Base-by-base conservation (phyloP, 2,888 invertebrate genomes). In the Idaea straminata region DNA sequence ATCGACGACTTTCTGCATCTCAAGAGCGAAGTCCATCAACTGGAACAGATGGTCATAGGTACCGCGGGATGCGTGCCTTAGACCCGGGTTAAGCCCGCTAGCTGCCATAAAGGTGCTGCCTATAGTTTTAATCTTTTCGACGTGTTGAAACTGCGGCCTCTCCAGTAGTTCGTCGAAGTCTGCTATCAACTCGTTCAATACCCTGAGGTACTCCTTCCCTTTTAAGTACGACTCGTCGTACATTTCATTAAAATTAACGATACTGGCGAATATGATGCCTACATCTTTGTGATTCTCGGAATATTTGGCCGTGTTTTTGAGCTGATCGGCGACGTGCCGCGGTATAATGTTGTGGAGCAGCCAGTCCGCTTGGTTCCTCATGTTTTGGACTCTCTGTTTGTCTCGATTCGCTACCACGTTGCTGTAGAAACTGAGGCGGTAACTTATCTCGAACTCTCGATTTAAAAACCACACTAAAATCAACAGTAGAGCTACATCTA, bases 71-170 rank as follows among this genome's bases (percentile, higher is more conserved):
- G 94, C 92, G 34, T 94, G 94, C 4, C 98, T 94, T 76, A 96
- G 93, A 67, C 94, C 94, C 0, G 98, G 97, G 88, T 99, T 98
- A 66, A 99, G 92, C 0, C 99, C 99, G 68, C 98, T 97, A 0
- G 99, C 99, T 0, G 98, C 99, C 99, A 99, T 99, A 80, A 98
- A 99, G 0, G 98, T 98, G 73, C 98, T 97, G 5, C 98, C 98
- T 69, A 99, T 99, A 0, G 99, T 99, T 88, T 99, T 99, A 72
- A 99, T 99, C 89, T 99, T 99, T 85, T 99, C 99, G 5, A 99
- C 97, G 76, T 97, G 96, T 59, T 95, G 95, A 78, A 97, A 98
- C 73, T 97, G 95, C 0, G 95, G 94, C 60, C 96, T 94, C 68
- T 97, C 96, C 6, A 99, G 88, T 62, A 99, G 89, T 80, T 99